Base-by-base conservation (phyloP, 2,113 vertebrate species). In the Bettongia penicillata region DNA sequence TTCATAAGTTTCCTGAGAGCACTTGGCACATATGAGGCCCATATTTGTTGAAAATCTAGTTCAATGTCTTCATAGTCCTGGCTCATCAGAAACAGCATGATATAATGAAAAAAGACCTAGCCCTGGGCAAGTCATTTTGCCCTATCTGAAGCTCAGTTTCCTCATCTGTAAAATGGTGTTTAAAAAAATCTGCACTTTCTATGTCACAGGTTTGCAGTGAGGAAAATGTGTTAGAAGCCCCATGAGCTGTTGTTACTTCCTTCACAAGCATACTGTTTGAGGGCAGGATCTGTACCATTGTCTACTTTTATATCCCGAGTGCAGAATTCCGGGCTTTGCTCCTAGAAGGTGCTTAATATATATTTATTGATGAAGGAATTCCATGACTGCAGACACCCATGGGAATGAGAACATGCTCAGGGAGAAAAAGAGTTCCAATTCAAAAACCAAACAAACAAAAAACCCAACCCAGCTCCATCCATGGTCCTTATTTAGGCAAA, bases 291-390 rank as follows among this genome's bases (percentile, higher is more conserved):
- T 52, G 37, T 94, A 47, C 31, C 77, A 95, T 90, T 90, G 28
- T 91, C 91, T 55, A 37, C 23, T 90, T 89, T 48, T 31, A 7
- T 24, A 48, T 51, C 23, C 90, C 49, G 28, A 90, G 84, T 5
- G 24, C 50, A 37, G 61, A 37, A 92, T 52, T 61, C 26, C 89
- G 92, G 26, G 28, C 53, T 49, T 7, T 31, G 89, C 47, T 91
- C 68, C 91, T 8, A 48, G 49, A 48, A 89, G 53, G 48, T 91
- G n/a, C 91, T 93, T 95, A 91, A 94, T 48, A 68, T 61, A 91
- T 24, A 48, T 89, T 91, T 94, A 37, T 31, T 89, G 37, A 92
- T 53, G 51, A 77, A 90, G 53, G 5, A 14, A 49, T 43, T 93
- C 68, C 6, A 22, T 84, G n/a, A 84, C 37, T 7, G 68, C 68